Evolutionary conservation across 2,888 invertebrate species (phyloP), one percentile per base, ranked within the genome.

Genomic region (Morpho achilles): DNA sequence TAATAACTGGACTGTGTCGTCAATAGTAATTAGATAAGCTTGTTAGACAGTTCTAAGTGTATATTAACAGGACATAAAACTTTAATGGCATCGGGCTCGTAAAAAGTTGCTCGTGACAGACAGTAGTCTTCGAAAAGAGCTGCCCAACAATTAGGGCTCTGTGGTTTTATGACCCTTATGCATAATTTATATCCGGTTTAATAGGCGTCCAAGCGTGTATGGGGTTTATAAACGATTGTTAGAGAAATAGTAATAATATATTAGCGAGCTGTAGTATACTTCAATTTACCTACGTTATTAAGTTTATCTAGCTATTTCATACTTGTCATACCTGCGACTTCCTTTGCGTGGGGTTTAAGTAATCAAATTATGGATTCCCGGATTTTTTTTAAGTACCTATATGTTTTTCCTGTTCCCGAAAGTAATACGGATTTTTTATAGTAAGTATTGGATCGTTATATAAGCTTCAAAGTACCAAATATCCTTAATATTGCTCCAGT

Each of bases 131-230:
- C 62, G 58, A 72, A 71, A 70, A 69, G 70, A 66, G 70, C 65
- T 69, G 70, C 64, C 62, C 68, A 68, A 85, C 84, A 84, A 84
- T 85, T 84, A 83, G 78, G 72, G 69, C 77, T 80, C 81, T 79
- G 82, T 84, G 70, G 71, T 82, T 87, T 84, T 78, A 87, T 82
- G 78, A 75, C 73, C 74, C 75, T 74, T 84, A 80, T 77, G 73
- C 74, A 79, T 80, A 70, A 73, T 72, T 69, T 67, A 66, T 80
- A 80, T 78, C 78, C 76, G 74, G 73, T 78, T 82, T 82, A 80
- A 61, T 59, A 57, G 58, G 50, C 56, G 45, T 53, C 45, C 42
- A n/a, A 48, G 52, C 51, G 41, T 54, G 54, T 47, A 45, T 41
- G 39, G 51, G 44, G 51, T 49, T n/a, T 48, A 8, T 51, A 60